phyloP scores from a whole-genome alignment of 2,888 invertebrate species.

The Stenichneumon culpator region DNA sequence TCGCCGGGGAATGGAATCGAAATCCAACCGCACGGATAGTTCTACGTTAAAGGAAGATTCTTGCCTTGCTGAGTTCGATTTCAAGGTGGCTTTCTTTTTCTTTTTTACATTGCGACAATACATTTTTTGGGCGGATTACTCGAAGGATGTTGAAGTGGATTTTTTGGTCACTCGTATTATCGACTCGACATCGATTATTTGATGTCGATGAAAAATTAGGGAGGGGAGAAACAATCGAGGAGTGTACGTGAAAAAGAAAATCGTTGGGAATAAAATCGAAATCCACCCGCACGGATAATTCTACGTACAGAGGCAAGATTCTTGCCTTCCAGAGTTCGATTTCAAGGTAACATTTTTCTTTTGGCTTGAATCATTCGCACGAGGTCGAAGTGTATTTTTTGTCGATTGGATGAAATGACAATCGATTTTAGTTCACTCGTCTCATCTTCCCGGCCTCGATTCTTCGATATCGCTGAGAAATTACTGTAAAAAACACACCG shows the following conservation, averaged over 20 bases:
- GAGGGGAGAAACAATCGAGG: too few relatives aligned
- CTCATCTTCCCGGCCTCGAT: too few relatives aligned
- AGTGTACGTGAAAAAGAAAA: not conserved
- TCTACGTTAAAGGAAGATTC: not conserved
- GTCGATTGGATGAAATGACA: too few relatives aligned
- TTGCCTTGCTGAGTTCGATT: not conserved
- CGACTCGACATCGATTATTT: too few relatives aligned
- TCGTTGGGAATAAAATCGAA: not conserved
- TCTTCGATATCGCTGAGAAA: too few relatives aligned
- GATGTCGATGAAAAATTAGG: too few relatives aligned
- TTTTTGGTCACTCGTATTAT: too few relatives aligned
- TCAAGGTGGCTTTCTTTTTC: not conserved
- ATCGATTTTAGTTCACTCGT: too few relatives aligned
- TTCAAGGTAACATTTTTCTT: not conserved
- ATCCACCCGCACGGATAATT: conserved; percentile 6
- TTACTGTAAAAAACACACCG: too few relatives aligned
- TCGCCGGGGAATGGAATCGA: not conserved
- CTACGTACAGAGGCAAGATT: too few relatives aligned
- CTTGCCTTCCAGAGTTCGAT: not conserved
- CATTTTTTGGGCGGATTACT: not conserved
- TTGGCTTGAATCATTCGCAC: not conserved
- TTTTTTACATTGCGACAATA: not conserved
- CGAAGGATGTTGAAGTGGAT: too few relatives aligned
- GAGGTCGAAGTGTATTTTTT: too few relatives aligned
- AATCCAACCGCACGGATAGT: conserved; percentile 16